Base-by-base conservation (phyloP, 2,797 vertebrate genomes). In the Scomberomorus guttatus region DNA sequence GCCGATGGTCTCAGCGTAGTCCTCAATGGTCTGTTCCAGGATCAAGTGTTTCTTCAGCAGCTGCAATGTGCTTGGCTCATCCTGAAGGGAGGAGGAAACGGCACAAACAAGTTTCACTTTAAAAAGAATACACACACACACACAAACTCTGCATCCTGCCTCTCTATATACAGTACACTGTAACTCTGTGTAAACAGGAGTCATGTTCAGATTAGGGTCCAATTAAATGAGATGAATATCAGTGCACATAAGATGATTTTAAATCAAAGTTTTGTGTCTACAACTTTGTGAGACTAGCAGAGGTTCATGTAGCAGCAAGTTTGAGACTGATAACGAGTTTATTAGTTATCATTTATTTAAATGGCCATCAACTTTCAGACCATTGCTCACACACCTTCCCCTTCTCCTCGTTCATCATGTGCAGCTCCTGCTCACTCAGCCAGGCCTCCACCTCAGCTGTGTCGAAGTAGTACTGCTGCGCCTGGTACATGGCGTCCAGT, bases 401-500 rank as follows among this genome's bases (percentile, higher is more conserved):
- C 89, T 96, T 98, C 91, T 99, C 98, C 72, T 99, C 96, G 29
- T 95, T 97, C 98, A 99, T 98, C 96, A 99, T 95, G 69, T 98
- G 96, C 77, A 99, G 95, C 92, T 99, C 98, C 79, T 99, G 98
- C 89, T 99, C 98, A 0, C 97, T 97, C 72, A 99, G 94, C 98
- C 98, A 98, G 29, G 97, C 93, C 92, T 99, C 97, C 89, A 98
- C 98, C 87, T 99, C 97, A 0, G 95, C 95, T 6, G 96, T 96
- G 51, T 99, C 98, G 0, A 97, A 98, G 94, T 96, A 97, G 87
- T 97, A 99, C 85, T 98, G 98, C 88, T 99, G 96, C 59, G 97
- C 96, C 80, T 97, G 97, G 93, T 96, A 98, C 95, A 97, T 96
- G 83, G 96, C 96, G 0, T 98, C 97, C 86, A 99, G 90, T 0